Evolutionary conservation across 2,888 invertebrate species (phyloP).

Genomic region (Caenorhabditis afra): DNA sequence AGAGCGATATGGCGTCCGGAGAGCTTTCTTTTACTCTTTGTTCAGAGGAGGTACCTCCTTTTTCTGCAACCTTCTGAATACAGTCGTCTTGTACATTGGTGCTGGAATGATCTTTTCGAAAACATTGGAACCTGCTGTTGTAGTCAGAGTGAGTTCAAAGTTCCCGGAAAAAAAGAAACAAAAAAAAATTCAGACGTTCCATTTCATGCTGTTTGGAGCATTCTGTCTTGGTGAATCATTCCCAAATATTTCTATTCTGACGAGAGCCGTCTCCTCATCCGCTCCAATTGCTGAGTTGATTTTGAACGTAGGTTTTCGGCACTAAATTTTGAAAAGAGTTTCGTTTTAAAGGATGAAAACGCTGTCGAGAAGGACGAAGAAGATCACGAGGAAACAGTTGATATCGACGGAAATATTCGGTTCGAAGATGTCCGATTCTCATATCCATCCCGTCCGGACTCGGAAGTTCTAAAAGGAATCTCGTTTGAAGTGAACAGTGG

Average conservation of each 20-base stretch:
- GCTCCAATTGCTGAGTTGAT: constrained; percentile 48
- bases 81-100: constrained; percentile 71
- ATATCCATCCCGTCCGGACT: constrained; percentile 82
- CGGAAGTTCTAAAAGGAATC: constrained; percentile 71
- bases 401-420: constrained; percentile 81
- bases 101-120: constrained; percentile 64
- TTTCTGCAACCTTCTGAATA: constrained; percentile 79
- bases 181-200: constrained; percentile 21
- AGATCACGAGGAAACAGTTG: constrained; percentile 80
- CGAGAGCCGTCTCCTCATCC: constrained; percentile 38
- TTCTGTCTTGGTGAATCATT: constrained; percentile 50
- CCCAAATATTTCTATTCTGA: constrained; percentile 35
- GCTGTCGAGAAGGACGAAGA: constrained; percentile 66
- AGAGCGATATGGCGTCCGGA: constrained; percentile 67
- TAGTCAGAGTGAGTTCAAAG: constrained; percentile 27
- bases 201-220: constrained; percentile 42
- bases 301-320: constrained; percentile 9
- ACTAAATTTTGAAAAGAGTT: not conserved
- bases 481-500: constrained; percentile 66
- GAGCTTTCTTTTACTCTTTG: constrained; percentile 76
- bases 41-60: constrained; percentile 79
- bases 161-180: too few relatives aligned
- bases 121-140: constrained; percentile 15
- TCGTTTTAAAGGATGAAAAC: constrained; percentile 50
- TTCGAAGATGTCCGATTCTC: constrained; percentile 81